Base-by-base conservation (phyloP, 2,888 invertebrate species). In the Asteroscopus sphinx region DNA sequence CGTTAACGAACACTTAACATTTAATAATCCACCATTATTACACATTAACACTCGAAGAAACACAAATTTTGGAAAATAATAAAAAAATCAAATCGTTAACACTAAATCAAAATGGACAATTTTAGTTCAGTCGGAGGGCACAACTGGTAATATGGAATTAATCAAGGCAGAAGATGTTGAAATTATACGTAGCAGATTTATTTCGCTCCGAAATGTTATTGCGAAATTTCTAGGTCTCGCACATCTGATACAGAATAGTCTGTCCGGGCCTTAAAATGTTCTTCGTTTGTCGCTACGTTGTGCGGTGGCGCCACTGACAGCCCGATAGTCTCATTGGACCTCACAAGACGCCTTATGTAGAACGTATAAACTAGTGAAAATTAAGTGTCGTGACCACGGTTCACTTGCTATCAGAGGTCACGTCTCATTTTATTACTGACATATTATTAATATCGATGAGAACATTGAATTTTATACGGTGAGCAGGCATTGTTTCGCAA, bases 291-390 rank as follows among this genome's bases (percentile, higher is more conserved):
- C 78, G 71, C 58, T 69, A 65, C 61, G 74, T 71, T 79, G 74
- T 76, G 68, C 69, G 68, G 63, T 83, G 91, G 91, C 91, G 90
- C 90, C 90, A 85, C 74, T 68, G 68, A 68, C 75, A 73, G 59
- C 47, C 71, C 57, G 87, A 85, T 86, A 85, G 75, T 73, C 68
- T 58, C 66, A 65, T 56, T 67, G 77, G 92, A 91, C 92, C 92
- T 86, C 92, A 92, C 92, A 92, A 91, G 92, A 82, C 74, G 92
- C 73, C 75, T 68, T 84, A 89, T 89, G 84, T 92, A 85, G 89
- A 89, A 85, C 91, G 85, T 80, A 89, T 90, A 89, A 87, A 91
- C 86, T 90, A 89, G 89, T 90, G 92, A 92, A 93, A 93, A 92
- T 92, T 87, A 92, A 92, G 90, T 92, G 92, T 92, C 84, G 85